Percentiles rank a stretch among this genome's conserved stretches.
These are phyloP conservation scores for Mesochorus sp. DNA, from an alignment of 2,888 invertebrate genomes.

Conservation along the genomic window DNA sequence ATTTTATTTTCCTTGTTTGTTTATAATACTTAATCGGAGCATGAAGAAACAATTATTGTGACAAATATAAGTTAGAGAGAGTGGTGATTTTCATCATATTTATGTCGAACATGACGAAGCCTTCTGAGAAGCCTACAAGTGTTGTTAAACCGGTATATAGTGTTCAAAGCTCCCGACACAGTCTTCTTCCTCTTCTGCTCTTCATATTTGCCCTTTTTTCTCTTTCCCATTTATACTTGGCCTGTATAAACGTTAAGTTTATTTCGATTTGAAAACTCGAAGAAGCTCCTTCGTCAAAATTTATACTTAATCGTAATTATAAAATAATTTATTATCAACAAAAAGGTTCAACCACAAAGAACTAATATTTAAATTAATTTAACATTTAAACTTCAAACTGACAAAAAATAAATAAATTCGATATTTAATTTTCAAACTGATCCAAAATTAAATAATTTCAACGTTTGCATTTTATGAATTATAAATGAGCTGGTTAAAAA, in stretches of 20 bases:
- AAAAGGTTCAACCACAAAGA: not conserved
- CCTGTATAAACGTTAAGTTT: not conserved
- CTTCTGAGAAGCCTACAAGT: conserved; percentile 39
- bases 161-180: conserved; percentile 3
- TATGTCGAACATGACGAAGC: conserved; percentile 14
- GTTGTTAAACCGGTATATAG: conserved; percentile 27
- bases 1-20: too few species aligned
- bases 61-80: not conserved
- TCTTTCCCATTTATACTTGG: not conserved
- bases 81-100: not conserved
- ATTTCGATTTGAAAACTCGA: not conserved
- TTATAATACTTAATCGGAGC: too few species aligned
- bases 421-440: not conserved
- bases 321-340: too few species aligned
- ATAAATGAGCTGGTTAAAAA: not conserved
- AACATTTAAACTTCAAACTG: not conserved
- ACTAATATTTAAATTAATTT: not conserved
- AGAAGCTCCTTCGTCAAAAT: too few species aligned
- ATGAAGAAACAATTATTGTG: too few species aligned
- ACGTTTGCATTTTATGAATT: too few species aligned
- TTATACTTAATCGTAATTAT: too few species aligned
- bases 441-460: not conserved
- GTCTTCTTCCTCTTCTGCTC: conserved; percentile 19
- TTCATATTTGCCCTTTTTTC: not conserved
- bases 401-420: not conserved